Conservation (phyloP, 35 echinoderm and acorn worm genomes). For the Eucidaris tribuloides region DNA sequence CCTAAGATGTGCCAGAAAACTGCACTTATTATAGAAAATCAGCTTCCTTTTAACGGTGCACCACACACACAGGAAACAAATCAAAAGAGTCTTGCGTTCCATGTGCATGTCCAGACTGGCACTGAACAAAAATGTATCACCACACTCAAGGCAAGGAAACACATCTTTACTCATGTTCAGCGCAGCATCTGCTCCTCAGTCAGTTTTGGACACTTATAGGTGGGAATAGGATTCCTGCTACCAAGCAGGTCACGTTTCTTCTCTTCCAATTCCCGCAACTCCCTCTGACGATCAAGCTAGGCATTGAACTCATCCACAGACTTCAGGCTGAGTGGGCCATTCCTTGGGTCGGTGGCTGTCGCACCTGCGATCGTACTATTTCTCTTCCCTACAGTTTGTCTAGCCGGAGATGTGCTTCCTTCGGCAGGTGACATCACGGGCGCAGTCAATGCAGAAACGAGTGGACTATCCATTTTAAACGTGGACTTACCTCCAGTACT, state of each 20-base stretch:
- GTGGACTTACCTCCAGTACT: no score
- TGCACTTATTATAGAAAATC: constrained; percentile 19
- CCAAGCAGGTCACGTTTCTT: background rate
- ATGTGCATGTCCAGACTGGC: constrained; percentile 7
- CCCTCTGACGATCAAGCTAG: background rate
- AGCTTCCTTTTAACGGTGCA: constrained; percentile 1
- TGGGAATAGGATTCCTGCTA: background rate
- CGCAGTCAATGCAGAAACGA: no score
- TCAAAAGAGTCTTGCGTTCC: background rate
- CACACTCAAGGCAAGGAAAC: background rate
- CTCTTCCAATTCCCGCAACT: background rate
- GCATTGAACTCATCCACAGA: background rate
- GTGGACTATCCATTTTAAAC: no score
- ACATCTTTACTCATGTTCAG: background rate
- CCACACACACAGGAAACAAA: background rate
- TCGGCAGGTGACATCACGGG: no score
- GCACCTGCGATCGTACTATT: no score
- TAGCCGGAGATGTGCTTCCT: no score
- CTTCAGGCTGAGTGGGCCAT: no score
- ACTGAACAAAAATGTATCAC: background rate
- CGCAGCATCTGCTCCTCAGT: background rate
- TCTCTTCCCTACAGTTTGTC: no score
- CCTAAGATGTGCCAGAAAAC: background rate
- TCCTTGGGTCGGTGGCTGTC: no score
- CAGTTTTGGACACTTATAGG: background rate